Percentiles rank a stretch among this genome's conserved stretches.
Evolutionary conservation across 2,113 vertebrate species (phyloP).

Genomic region (Burhinus oedicnemus): DNA sequence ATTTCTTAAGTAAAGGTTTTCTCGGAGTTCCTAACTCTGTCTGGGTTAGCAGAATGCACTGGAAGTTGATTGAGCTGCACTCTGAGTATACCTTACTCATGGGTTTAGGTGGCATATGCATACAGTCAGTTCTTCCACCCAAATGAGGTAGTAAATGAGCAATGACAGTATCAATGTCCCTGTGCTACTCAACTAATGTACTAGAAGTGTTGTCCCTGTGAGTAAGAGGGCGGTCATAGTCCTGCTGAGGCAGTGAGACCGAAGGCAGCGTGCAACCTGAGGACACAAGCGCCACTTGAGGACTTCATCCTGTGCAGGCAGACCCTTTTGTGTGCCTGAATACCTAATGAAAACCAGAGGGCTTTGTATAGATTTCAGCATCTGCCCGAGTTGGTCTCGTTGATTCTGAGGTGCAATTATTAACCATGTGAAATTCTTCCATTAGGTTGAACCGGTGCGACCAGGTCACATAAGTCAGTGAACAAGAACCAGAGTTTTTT

Average conservation of each 20-base stretch:
- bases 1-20: neutral
- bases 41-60: neutral
- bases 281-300: neutral
- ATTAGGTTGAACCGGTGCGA: neutral
- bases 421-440: neutral
- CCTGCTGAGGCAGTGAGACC: neutral
- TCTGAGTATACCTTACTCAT: neutral
- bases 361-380: neutral
- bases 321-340: neutral
- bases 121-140: neutral
- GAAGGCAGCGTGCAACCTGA: neutral
- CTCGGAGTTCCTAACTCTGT: neutral
- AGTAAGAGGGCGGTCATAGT: neutral
- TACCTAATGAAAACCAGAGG: no score
- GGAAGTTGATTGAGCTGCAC: neutral
- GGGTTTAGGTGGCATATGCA: neutral
- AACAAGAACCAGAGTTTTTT: neutral
- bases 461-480: neutral
- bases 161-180: neutral
- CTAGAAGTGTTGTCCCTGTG: neutral
- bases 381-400: neutral
- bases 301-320: neutral
- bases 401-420: neutral
- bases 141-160: neutral
- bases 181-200: neutral